A percentile compares a stretch with the other conserved stretches of the same genome.
Evolutionary conservation across 2,797 vertebrate genomes (phyloP).

Genomic region (Oryzias sinensis): DNA sequence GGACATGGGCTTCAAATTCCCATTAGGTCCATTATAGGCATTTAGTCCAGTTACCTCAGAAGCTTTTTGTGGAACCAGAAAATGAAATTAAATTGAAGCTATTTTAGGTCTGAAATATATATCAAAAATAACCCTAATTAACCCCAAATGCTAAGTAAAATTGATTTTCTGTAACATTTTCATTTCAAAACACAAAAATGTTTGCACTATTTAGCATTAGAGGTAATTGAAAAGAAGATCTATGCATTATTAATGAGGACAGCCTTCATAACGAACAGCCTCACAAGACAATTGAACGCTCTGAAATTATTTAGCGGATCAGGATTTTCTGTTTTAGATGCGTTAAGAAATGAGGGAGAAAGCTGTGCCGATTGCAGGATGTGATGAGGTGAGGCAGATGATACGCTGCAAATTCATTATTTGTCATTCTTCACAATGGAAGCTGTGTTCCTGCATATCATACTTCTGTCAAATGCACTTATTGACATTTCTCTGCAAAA

Average conservation of each 20-base stretch:
- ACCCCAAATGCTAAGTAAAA: constrained; percentile 3
- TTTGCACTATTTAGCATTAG: constrained; percentile 16
- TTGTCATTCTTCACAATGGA: constrained; percentile 51
- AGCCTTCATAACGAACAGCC: constrained; percentile 5
- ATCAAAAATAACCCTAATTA: constrained; percentile 38
- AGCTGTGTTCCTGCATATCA: constrained; percentile 30
- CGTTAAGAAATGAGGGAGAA: constrained; percentile 56
- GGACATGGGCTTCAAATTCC: constrained; percentile 56
- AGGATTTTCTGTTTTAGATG: constrained; percentile 53
- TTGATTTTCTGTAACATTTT: too few species aligned
- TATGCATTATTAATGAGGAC: constrained; percentile 24
- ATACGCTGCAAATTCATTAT: constrained; percentile 62
- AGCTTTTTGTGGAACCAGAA: constrained; percentile 26
- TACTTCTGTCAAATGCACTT: constrained; percentile 22
- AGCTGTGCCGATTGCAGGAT: constrained; percentile 61
- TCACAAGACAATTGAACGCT: constrained; percentile 41
- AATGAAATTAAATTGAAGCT: constrained; percentile 27
- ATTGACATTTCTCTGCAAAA: not conserved
- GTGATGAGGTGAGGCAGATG: constrained; percentile 60
- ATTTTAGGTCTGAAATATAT: constrained; percentile 32
- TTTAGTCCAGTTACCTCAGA: constrained; percentile 50
- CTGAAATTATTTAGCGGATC: constrained; percentile 63
- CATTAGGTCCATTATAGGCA: constrained; percentile 47
- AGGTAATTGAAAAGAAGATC: constrained; percentile 54
- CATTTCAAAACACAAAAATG: constrained; percentile 7